Base-by-base conservation (phyloP, 1,140 invertebrate species). In the Agrilus planipennis region DNA sequence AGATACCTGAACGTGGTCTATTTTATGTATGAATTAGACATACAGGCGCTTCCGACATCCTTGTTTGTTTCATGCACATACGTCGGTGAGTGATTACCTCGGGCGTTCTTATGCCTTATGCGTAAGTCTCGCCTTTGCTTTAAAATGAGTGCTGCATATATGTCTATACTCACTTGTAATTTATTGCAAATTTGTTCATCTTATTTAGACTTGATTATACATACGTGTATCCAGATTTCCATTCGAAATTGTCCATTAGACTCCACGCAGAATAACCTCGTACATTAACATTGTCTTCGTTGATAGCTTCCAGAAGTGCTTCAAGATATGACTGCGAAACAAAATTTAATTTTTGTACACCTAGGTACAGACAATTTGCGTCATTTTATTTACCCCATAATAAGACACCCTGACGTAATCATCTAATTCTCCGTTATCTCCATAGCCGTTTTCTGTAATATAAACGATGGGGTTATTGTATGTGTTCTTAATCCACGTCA, bases 161-260 rank as follows among this genome's bases (percentile, higher is more conserved):
- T n/a, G n/a, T n/a, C n/a, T n/a, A n/a, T n/a, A n/a, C n/a, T n/a
- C n/a, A n/a, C n/a, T n/a, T n/a, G n/a, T n/a, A n/a, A n/a, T n/a
- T n/a, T n/a, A n/a, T n/a, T n/a, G n/a, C n/a, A n/a, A n/a, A n/a
- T n/a, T n/a, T n/a, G n/a, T n/a, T n/a, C n/a, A n/a, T n/a, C n/a
- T n/a, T n/a, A n/a, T n/a, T n/a, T n/a, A n/a, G n/a, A n/a, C n/a
- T n/a, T n/a, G n/a, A n/a, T n/a, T n/a, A 16, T 12, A 70, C 70
- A 73, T 59, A 80, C 75, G 58, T 68, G 42, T 71, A 79, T 28
- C 77, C 78, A 12, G 49, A 53, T 0, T 58, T 54, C 84, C 84
- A 88, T 60, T 88, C 84, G 55, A 84, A 84, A 57, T 84, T 87
- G 45, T 89, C 85, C 45, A 87, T 61, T 0, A 88, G 51, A 41